phyloP scores from a whole-genome alignment of 2,797 vertebrate species.

The Sebastes cheni region DNA sequence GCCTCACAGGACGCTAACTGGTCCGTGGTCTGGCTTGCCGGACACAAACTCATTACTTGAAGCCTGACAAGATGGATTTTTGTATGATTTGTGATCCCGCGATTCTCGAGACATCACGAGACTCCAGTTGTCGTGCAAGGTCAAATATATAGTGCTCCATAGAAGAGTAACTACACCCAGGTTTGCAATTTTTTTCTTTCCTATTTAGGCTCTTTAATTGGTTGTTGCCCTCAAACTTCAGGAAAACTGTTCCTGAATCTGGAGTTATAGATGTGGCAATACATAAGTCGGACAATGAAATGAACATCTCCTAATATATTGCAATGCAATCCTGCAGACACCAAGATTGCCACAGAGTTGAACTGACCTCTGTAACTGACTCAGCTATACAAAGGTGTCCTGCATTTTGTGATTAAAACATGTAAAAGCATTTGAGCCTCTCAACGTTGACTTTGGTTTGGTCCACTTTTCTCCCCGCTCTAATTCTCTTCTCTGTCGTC shows the following conservation, averaged over 20 bases:
- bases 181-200: not conserved
- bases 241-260: not conserved
- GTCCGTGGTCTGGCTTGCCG: too few relatives aligned
- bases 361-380: not conserved
- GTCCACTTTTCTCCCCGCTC: not conserved
- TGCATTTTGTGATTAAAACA: not conserved
- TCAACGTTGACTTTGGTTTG: conserved; percentile 2
- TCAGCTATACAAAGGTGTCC: not conserved
- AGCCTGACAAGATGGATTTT: too few relatives aligned
- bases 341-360: not conserved
- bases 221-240: not conserved
- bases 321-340: not conserved
- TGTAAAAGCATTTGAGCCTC: not conserved
- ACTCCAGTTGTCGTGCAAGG: too few relatives aligned
- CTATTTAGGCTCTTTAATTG: not conserved
- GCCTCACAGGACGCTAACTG: too few relatives aligned
- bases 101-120: too few relatives aligned
- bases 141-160: not conserved
- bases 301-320: not conserved
- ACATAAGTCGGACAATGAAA: not conserved
- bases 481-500: not conserved
- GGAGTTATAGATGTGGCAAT: not conserved
- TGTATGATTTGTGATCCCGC: too few relatives aligned
- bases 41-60: too few relatives aligned
- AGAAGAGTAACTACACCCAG: not conserved